Evolutionary conservation across 2,888 invertebrate species (phyloP).

Genomic region (Shargacucullia verbasci): DNA sequence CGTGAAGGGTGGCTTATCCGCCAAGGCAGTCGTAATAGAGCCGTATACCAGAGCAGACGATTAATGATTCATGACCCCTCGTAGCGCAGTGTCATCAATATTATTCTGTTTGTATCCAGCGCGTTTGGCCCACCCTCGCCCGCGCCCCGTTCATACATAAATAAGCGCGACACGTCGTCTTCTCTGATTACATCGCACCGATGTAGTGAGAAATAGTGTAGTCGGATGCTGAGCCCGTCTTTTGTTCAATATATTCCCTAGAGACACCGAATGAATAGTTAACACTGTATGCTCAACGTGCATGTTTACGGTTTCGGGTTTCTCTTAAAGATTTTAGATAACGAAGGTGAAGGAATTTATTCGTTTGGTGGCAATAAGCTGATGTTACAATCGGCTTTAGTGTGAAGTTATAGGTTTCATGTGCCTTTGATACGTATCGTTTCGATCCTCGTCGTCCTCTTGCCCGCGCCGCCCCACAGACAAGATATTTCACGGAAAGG

Average conservation of each 20-base stretch:
- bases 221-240: conserved; percentile 85
- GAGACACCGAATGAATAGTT: conserved; percentile 86
- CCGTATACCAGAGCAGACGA: conserved; percentile 87
- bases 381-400: conserved; percentile 82
- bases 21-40: conserved; percentile 87
- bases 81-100: conserved; percentile 89
- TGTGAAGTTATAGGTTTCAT: conserved; percentile 76
- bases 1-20: conserved; percentile 85
- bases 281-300: conserved; percentile 83
- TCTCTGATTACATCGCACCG: conserved; percentile 89
- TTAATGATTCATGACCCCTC: conserved; percentile 90
- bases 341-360: conserved; percentile 81
- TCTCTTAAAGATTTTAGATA: conserved; percentile 87
- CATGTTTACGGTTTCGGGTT: conserved; percentile 88
- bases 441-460: conserved; percentile 43
- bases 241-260: conserved; percentile 87
- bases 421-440: conserved; percentile 68
- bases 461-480: background rate
- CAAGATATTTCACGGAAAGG: conserved; percentile 21
- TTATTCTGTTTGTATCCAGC: conserved; percentile 89
- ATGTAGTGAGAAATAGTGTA: conserved; percentile 89
- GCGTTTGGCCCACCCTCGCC: conserved; percentile 87
- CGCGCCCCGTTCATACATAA: conserved; percentile 88
- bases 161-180: conserved; percentile 89
- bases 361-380: conserved; percentile 85